Base-by-base conservation (phyloP, 2,113 vertebrate species). In the Microtus ochrogaster region DNA sequence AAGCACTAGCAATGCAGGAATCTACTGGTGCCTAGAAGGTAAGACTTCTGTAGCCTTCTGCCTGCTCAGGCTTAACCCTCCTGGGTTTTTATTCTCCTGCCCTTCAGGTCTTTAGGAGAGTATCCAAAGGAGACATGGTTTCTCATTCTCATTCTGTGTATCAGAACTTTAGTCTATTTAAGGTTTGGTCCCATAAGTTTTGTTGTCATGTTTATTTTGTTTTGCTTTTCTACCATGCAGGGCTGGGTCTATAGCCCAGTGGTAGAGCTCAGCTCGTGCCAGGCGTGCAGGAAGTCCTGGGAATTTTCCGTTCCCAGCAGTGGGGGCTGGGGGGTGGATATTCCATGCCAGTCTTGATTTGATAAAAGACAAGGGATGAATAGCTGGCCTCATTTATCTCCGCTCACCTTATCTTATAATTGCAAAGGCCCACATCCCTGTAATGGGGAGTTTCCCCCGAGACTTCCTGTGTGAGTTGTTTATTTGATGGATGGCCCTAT, bases 401-500 rank as follows among this genome's bases (percentile, higher is more conserved):
- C n/a, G 58, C 21, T 84, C 66, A 52, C 73, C 85, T 96, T 84
- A 65, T 92, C 76, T 21, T 17, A 44, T 76, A 65, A 33, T 76
- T 65, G 44, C 47, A 93, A 93, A 90, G 82, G 33, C 79, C 63
- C 73, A 13, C 16, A 5, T 77, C 82, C 61, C 73, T 74, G 16
- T 76, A 58, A 74, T 58, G 11, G 58, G 70, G 49, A 28, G 22
- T 58, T 79, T 3, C 77, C 85, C 73, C 6, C 21, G 41, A 61
- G 66, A 41, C 73, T 41, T 28, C 24, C 30, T 11, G 0, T 22
- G 3, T 72, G 58, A 78, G 39, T 8, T 81, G 5, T 83, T 92
- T 52, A 52, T 86, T 82, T 95, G 90, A 92, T 52, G 58, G 52
- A 72, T 87, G 88, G 79, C 55, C 58, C 24, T 58, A 11, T n/a